Conservation (phyloP, 2,797 vertebrate species). For the Tokudaia muenninki region DNA sequence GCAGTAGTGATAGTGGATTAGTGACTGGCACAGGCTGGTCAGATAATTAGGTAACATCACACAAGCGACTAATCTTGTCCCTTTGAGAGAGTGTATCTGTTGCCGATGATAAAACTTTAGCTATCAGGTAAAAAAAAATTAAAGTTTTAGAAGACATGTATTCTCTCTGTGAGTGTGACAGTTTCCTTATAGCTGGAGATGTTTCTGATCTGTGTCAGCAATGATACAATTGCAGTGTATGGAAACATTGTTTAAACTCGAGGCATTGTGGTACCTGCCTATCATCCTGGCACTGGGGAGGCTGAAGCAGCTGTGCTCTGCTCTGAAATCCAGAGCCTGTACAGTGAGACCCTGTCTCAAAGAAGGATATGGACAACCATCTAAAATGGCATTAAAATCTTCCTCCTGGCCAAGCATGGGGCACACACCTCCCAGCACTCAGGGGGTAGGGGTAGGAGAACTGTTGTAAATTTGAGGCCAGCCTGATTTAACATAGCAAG, state of each 20-base stretch:
- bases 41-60: not conserved
- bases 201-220: not conserved
- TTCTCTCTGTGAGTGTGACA: not conserved
- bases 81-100: not conserved
- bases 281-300: not conserved
- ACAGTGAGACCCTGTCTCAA: not conserved
- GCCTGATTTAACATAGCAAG: not conserved
- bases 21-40: not conserved
- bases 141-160: constrained; percentile 10
- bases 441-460: not conserved
- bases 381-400: not conserved
- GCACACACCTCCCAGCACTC: not conserved
- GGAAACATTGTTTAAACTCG: no score
- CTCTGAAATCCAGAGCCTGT: not conserved
- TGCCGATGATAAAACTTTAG: not conserved
- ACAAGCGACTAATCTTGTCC: not conserved
- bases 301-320: not conserved
- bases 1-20: no score
- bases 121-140: constrained; percentile 2
- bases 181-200: not conserved
- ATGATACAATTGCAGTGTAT: no score
- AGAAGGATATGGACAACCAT: no score
- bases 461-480: no score
- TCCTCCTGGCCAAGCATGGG: not conserved
- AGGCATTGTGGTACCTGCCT: not conserved